These are phyloP conservation scores for Agrochola lychnidis DNA, from an alignment of 2,888 invertebrate genomes.

Conservation along the genomic window DNA sequence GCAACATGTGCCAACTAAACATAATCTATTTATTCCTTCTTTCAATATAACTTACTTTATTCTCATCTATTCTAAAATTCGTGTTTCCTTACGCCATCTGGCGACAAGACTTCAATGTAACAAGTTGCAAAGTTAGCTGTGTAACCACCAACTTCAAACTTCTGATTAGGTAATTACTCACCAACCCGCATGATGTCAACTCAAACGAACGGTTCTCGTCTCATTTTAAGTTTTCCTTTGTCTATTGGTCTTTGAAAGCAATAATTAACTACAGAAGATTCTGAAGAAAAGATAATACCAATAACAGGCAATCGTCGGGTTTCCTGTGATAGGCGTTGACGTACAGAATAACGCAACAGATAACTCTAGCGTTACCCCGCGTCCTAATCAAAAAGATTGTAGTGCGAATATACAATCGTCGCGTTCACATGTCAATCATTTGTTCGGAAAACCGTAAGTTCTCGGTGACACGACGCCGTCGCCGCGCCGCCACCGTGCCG, in stretches of 20 bases:
- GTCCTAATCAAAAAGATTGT: not conserved
- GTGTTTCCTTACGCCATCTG: conserved; percentile 22
- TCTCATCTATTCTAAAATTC: not conserved
- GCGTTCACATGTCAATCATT: not conserved
- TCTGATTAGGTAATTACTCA: not conserved
- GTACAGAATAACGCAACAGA: not conserved
- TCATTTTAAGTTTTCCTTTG: conserved; percentile 1
- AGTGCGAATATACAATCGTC: not conserved
- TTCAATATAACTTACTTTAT: not conserved
- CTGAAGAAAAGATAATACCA: not conserved
- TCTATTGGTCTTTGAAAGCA: not conserved
- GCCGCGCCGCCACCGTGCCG: too few species aligned
- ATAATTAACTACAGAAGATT: not conserved
- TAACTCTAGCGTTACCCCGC: not conserved
- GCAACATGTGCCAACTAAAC: not conserved
- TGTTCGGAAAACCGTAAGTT: not conserved
- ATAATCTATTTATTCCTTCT: not conserved
- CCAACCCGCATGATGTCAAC: conserved; percentile 5
- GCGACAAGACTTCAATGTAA: not conserved
- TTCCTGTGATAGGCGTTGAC: not conserved
- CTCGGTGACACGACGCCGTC: too few species aligned
- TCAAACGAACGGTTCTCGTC: not conserved
- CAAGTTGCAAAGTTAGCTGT: not conserved
- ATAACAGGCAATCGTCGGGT: not conserved
- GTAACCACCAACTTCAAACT: not conserved